These are phyloP conservation scores for Lordiphosa collinella DNA, from an alignment of 1,140 invertebrate genomes.

Conservation along the genomic window DNA sequence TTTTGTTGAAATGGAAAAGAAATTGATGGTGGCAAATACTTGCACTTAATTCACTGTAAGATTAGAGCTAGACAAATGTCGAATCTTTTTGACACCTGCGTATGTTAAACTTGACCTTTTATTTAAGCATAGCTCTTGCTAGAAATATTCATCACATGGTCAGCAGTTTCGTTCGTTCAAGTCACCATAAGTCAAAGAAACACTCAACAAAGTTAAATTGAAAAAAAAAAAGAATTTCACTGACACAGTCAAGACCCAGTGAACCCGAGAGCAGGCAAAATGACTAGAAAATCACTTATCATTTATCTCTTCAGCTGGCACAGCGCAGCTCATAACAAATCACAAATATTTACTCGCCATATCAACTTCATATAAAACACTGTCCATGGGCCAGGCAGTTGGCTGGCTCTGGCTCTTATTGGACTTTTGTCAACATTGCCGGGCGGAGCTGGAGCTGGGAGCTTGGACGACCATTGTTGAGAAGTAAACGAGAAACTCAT, in stretches of 20 bases:
- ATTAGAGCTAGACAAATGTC: too few species aligned
- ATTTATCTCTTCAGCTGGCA: conserved; percentile 58
- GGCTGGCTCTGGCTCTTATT: conserved; percentile 55
- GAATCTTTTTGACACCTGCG: too few species aligned
- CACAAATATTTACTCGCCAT: conserved; percentile 76
- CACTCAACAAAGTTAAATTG: too few species aligned
- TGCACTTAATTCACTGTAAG: too few species aligned
- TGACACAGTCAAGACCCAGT: background rate
- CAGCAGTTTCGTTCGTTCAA: too few species aligned
- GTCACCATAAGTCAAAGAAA: too few species aligned
- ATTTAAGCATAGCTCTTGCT: too few species aligned
- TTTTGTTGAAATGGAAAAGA: background rate
- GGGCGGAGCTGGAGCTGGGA: conserved; percentile 15
- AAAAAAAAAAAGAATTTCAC: too few species aligned
- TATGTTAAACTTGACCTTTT: too few species aligned
- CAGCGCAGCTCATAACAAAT: conserved; percentile 65
- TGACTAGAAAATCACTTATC: conserved; percentile 71
- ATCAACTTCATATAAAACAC: conserved; percentile 72
- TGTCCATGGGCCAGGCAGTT: conserved; percentile 32
- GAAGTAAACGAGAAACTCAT: conserved; percentile 65
- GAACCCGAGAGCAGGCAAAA: conserved; percentile 18
- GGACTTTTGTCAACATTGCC: conserved; percentile 69
- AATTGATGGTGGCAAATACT: too few species aligned
- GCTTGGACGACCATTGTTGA: conserved; percentile 24
- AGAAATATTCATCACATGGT: too few species aligned